Evolutionary conservation across 1,140 invertebrate species (phyloP).

Genomic region (Ericerus pela): DNA sequence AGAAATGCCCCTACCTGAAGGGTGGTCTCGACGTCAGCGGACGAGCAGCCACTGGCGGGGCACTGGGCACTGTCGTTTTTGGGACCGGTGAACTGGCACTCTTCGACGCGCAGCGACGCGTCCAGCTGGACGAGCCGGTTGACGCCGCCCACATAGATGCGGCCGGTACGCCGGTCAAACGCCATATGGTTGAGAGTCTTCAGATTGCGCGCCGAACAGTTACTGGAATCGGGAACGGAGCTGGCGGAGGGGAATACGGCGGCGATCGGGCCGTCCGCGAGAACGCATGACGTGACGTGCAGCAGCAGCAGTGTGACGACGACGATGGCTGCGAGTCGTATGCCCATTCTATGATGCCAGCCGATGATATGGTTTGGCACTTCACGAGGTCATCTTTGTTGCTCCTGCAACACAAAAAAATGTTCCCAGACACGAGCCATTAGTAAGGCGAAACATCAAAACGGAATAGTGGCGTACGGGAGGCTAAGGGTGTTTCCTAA

Average conservation of each 20-base stretch:
- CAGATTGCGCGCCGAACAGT: background rate
- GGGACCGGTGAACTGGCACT: conserved; percentile 42
- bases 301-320: background rate
- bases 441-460: too few relatives aligned
- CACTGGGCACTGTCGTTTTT: conserved; percentile 71
- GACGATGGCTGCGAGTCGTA: background rate
- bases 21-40: conserved; percentile 43
- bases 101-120: conserved; percentile 32
- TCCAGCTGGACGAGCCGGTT: conserved; percentile 42
- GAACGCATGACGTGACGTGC: background rate
- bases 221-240: background rate
- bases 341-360: conserved; percentile 5
- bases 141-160: conserved; percentile 41
- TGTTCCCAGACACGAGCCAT: too few relatives aligned
- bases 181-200: conserved; percentile 32
- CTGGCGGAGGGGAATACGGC: background rate
- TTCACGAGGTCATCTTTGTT: conserved; percentile 7
- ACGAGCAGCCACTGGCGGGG: conserved; percentile 64
- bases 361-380: background rate
- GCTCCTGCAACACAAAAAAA: too few relatives aligned
- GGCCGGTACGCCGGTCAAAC: conserved; percentile 34
- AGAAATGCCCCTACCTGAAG: too few relatives aligned
- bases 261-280: background rate
- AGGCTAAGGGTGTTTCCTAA: too few relatives aligned
- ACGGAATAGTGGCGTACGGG: too few relatives aligned